Conservation (phyloP, 2,888 invertebrate genomes). For the Acanthosoma haemorrhoidale region DNA sequence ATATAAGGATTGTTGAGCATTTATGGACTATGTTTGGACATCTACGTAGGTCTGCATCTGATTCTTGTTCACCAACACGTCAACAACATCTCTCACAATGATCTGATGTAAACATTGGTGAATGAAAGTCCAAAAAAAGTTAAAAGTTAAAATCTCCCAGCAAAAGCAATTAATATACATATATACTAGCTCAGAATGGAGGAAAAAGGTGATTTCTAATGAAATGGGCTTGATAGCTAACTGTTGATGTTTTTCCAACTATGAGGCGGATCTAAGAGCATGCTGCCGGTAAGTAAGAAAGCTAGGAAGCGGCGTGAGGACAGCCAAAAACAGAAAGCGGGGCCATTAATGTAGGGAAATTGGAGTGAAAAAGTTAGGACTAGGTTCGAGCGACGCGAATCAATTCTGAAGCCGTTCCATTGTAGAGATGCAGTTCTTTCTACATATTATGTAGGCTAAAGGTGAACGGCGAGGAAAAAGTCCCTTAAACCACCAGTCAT, state of each 20-base stretch:
- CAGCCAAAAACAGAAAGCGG: not conserved
- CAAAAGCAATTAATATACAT: no score
- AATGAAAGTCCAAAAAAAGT: no score
- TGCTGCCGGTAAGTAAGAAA: not conserved
- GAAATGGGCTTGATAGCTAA: not conserved
- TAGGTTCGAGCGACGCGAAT: not conserved
- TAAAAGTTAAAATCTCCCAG: no score
- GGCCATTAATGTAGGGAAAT: not conserved
- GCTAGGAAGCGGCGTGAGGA: not conserved
- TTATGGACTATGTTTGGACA: no score
- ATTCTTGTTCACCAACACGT: no score
- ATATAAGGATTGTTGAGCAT: no score
- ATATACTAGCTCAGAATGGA: no score
- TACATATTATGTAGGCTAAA: slow-evolving; percentile 2
- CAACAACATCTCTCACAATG: no score
- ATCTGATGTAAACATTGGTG: no score
- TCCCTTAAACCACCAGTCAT: not conserved
- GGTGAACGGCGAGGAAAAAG: not conserved
- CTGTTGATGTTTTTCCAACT: not conserved
- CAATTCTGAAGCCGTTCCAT: not conserved
- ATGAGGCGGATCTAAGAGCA: not conserved
- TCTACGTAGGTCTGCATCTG: no score
- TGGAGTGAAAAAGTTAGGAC: not conserved
- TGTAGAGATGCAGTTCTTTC: not conserved
- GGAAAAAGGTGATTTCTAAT: no score